Conservation (phyloP, 2,113 vertebrate genomes). For the Apteryx owenii region DNA sequence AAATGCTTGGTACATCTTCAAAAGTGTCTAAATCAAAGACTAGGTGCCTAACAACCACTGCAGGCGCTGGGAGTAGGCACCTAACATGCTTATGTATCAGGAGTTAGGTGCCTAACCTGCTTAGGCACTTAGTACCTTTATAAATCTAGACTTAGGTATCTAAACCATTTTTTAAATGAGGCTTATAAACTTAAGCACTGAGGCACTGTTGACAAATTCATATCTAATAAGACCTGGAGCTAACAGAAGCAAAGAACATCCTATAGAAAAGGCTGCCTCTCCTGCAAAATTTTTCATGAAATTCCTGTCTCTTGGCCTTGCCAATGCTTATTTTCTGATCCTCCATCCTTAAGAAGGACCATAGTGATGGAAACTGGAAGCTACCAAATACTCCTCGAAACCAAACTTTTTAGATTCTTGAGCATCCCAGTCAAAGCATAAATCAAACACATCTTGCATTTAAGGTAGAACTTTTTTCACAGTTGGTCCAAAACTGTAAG, state of each 20-base stretch:
- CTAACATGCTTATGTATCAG: not conserved
- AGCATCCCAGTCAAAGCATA: not conserved
- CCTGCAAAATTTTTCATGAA: not conserved
- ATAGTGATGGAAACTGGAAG: not conserved
- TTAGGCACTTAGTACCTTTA: not conserved
- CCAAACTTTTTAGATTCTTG: not conserved
- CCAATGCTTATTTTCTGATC: not conserved
- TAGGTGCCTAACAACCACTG: constrained; percentile 35
- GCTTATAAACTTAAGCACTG: not conserved
- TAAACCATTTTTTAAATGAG: not conserved
- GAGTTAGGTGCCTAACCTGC: not conserved
- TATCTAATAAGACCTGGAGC: not conserved
- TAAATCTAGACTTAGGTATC: not conserved
- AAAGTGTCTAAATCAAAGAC: constrained; percentile 10
- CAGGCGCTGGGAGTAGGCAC: not conserved
- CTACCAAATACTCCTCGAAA: not conserved
- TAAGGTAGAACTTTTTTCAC: not conserved
- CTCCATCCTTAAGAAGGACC: not conserved
- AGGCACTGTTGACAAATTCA: not conserved
- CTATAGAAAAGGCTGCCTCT: not conserved
- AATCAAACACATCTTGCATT: not conserved
- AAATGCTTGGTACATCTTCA: constrained; percentile 3
- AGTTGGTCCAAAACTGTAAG: not conserved
- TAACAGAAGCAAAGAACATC: not conserved
- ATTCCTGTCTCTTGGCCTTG: not conserved